These are phyloP conservation scores for Limnodromus scolopaceus DNA, from an alignment of 2,797 vertebrate species.

Conservation along the genomic window DNA sequence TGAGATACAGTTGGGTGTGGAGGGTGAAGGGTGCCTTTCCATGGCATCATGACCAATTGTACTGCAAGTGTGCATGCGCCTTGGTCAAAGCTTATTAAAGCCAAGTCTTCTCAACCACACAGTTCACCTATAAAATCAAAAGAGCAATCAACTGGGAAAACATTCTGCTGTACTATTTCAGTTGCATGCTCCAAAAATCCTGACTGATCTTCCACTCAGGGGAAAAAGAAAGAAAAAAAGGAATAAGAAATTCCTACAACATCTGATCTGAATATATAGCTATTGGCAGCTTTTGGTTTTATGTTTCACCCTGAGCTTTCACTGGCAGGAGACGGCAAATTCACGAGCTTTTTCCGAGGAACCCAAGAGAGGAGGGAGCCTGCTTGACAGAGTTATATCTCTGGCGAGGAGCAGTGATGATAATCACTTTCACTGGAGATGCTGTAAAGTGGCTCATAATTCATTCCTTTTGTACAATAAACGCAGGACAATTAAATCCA, in stretches of 20 bases:
- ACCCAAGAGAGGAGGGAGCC: constrained; percentile 52
- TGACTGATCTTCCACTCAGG: constrained; percentile 37
- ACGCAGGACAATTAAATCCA: constrained; percentile 71
- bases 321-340: constrained; percentile 68
- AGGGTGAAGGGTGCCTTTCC: not conserved
- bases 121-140: not conserved
- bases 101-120: not conserved
- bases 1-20: not conserved
- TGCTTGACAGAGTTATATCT: constrained; percentile 73
- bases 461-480: constrained; percentile 70
- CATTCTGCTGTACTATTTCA: not conserved
- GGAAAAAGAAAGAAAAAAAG: not conserved
- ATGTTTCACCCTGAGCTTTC: constrained; percentile 65
- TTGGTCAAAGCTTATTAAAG: not conserved
- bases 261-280: constrained; percentile 73
- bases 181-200: not conserved
- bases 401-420: constrained; percentile 58
- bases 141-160: not conserved
- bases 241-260: constrained; percentile 52
- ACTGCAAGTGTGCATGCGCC: not conserved
- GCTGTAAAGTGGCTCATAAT: constrained; percentile 67
- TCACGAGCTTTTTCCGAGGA: constrained; percentile 52
- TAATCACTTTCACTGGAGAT: constrained; percentile 76
- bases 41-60: not conserved
- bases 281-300: constrained; percentile 69